Evolutionary conservation across 2,113 vertebrate genomes (phyloP).

Genomic region (Hiodon tergisus): DNA sequence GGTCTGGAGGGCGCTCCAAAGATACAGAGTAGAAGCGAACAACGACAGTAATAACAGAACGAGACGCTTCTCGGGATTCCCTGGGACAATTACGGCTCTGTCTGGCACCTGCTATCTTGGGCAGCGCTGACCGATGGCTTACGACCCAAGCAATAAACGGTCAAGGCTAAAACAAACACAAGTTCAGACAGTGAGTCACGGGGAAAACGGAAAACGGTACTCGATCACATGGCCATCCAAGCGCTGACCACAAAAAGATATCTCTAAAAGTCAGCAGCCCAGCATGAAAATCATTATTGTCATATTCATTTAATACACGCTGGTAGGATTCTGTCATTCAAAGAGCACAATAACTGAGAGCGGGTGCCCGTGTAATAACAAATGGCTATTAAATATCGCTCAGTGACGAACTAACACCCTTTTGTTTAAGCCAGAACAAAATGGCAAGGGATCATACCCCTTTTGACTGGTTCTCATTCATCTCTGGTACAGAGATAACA

Average conservation of each 20-base stretch:
- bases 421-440: constrained; percentile 63
- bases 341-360: constrained; percentile 51
- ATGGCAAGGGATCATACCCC: constrained; percentile 59
- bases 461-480: constrained; percentile 60
- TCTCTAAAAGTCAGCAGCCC: background rate
- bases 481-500: constrained; percentile 42
- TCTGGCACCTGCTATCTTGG: constrained; percentile 30
- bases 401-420: constrained; percentile 61
- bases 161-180: constrained; percentile 54
- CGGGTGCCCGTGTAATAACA: constrained; percentile 53
- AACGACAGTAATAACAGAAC: background rate
- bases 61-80: constrained; percentile 26
- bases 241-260: constrained; percentile 24
- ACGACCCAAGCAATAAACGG: constrained; percentile 19
- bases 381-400: constrained; percentile 71
- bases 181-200: constrained; percentile 57
- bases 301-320: constrained; percentile 49
- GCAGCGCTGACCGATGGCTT: constrained; percentile 5
- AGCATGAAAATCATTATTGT: constrained; percentile 59
- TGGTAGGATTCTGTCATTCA: constrained; percentile 49
- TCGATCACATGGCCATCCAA: background rate
- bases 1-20: background rate
- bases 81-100: constrained; percentile 38
- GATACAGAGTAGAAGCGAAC: background rate
- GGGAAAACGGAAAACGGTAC: constrained; percentile 31